Evolutionary conservation across 1,140 invertebrate species (phyloP).

Genomic region (Propsilocerus akamusi): DNA sequence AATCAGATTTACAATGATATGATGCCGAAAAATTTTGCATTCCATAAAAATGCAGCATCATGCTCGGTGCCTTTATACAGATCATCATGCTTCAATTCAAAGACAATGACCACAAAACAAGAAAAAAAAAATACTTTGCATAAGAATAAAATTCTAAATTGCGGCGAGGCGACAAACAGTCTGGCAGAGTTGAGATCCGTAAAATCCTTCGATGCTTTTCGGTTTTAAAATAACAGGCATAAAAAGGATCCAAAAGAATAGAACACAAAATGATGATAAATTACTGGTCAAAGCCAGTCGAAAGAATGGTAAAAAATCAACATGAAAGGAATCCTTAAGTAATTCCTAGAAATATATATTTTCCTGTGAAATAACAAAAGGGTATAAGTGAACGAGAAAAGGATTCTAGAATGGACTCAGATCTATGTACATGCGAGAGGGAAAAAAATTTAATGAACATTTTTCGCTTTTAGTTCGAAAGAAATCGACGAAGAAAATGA

Average conservation of each 20-base stretch:
- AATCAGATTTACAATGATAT: no score
- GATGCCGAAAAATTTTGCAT: no score
- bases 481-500: neutral
- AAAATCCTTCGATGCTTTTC: neutral
- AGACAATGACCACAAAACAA: neutral
- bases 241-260: neutral
- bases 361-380: neutral
- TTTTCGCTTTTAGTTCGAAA: no score
- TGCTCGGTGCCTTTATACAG: neutral
- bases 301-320: neutral
- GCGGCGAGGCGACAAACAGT: neutral
- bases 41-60: no score
- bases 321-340: neutral
- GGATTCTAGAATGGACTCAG: neutral
- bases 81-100: neutral
- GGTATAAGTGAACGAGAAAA: neutral
- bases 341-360: neutral
- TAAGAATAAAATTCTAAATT: neutral
- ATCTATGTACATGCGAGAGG: neutral
- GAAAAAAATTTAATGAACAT: neutral
- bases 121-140: neutral
- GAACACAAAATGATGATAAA: conserved; percentile 2
- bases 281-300: neutral
- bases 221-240: neutral
- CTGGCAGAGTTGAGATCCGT: neutral